phyloP scores from a whole-genome alignment of 2,113 vertebrate genomes.

The Cephalopholis sonnerati region DNA sequence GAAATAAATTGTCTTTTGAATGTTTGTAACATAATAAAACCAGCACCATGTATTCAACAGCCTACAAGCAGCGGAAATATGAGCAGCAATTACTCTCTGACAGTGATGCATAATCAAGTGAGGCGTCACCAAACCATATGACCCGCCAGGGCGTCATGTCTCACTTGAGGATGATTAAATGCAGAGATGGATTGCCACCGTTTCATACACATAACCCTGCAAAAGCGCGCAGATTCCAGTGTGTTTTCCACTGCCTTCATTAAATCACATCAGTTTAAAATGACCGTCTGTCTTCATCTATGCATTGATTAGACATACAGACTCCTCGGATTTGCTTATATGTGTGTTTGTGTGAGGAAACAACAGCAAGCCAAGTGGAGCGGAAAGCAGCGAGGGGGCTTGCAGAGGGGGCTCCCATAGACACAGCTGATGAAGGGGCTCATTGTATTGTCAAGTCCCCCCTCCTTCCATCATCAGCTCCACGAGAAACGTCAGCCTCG shows the following conservation, averaged over 20 bases:
- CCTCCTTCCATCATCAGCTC: not conserved
- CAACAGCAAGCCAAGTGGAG: slow-evolving; percentile 43
- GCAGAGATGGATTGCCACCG: not conserved
- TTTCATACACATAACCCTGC: not conserved
- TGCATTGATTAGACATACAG: slow-evolving; percentile 18
- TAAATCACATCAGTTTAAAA: slow-evolving; percentile 30
- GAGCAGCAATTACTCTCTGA: slow-evolving; percentile 46
- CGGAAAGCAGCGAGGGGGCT: slow-evolving; percentile 41
- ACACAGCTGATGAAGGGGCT: slow-evolving; percentile 71
- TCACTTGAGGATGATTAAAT: slow-evolving; percentile 46
- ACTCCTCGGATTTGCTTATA: slow-evolving; percentile 13
- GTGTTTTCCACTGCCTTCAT: not conserved
- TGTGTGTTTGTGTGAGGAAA: slow-evolving; percentile 1
- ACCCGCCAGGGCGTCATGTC: slow-evolving; percentile 48
- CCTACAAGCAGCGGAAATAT: slow-evolving; percentile 17
- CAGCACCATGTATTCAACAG: slow-evolving; percentile 10
- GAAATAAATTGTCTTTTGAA: not conserved
- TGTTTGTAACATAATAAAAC: slow-evolving; percentile 11
- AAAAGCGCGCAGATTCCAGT: not conserved
- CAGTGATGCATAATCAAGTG: slow-evolving; percentile 52
- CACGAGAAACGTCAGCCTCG: slow-evolving; percentile 26
- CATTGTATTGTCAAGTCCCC: slow-evolving; percentile 61
- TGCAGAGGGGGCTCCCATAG: slow-evolving; percentile 51
- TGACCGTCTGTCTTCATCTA: slow-evolving; percentile 9
- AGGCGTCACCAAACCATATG: slow-evolving; percentile 51